Percentiles rank a stretch among this genome's conserved stretches.
Evolutionary conservation across 2,797 vertebrate genomes (phyloP).

Genomic region (Sebastes steindachneri): DNA sequence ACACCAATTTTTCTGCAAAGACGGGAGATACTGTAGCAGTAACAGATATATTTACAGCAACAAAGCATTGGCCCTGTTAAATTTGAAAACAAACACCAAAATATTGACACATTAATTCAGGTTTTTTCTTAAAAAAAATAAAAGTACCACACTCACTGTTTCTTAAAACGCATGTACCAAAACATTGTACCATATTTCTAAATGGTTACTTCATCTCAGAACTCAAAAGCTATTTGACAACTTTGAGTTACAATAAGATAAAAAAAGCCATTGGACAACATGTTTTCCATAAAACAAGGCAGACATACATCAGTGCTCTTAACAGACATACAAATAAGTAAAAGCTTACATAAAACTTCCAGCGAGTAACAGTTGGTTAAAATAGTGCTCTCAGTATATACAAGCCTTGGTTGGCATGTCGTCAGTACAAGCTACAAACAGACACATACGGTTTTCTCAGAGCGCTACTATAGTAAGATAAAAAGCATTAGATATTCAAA

Average conservation of each 20-base stretch:
- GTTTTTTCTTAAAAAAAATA: slow-evolving; percentile 18
- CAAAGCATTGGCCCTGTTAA: slow-evolving; percentile 39
- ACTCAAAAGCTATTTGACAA: slow-evolving; percentile 30
- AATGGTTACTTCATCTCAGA: slow-evolving; percentile 38
- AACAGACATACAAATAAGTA: slow-evolving; percentile 60
- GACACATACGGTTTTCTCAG: slow-evolving; percentile 36
- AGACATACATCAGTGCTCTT: slow-evolving; percentile 64
- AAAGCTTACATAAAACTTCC: slow-evolving; percentile 65
- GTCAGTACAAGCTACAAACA: slow-evolving; percentile 68
- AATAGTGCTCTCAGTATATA: slow-evolving; percentile 75
- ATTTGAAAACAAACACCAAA: slow-evolving; percentile 53
- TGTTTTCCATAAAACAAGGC: slow-evolving; percentile 48
- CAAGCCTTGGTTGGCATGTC: slow-evolving; percentile 73
- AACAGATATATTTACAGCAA: slow-evolving; percentile 67
- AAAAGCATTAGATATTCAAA: slow-evolving; percentile 64
- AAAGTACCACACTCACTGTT: slow-evolving; percentile 72
- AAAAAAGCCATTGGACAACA: slow-evolving; percentile 24
- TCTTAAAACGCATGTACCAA: slow-evolving; percentile 76
- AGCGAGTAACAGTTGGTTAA: slow-evolving; percentile 66
- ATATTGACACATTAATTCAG: slow-evolving; percentile 48
- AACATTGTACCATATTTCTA: slow-evolving; percentile 77
- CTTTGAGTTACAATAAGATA: slow-evolving; percentile 29
- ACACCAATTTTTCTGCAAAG: slow-evolving; percentile 29
- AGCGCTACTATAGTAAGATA: slow-evolving; percentile 35
- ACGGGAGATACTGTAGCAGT: slow-evolving; percentile 11